Evolutionary conservation across 2,113 vertebrate genomes (phyloP).

Genomic region (Microcebus ravelobensis): DNA sequence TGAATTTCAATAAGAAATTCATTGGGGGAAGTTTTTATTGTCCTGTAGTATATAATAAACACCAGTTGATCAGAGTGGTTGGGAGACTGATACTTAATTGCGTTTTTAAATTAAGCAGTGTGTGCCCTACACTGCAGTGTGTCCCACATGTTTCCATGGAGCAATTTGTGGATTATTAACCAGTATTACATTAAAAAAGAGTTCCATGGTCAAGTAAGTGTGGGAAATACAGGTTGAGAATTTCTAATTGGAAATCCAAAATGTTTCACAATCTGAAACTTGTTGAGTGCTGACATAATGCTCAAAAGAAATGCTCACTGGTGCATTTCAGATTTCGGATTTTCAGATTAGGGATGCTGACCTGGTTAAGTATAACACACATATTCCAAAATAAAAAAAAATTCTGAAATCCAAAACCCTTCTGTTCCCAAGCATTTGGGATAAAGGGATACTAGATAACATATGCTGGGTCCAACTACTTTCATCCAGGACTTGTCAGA

Average conservation of each 20-base stretch:
- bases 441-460: neutral
- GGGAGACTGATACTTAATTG: neutral
- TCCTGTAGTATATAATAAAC: neutral
- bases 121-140: neutral
- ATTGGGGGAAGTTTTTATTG: neutral
- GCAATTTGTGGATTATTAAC: neutral
- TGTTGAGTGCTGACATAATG: neutral
- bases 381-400: neutral
- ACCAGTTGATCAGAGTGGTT: neutral
- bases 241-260: neutral
- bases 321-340: neutral
- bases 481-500: neutral
- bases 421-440: neutral
- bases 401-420: neutral
- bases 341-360: neutral
- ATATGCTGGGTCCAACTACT: neutral
- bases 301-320: neutral
- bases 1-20: slow-evolving; percentile 32
- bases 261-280: no score
- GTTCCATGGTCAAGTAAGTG: neutral
- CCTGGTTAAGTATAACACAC: neutral
- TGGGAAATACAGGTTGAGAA: neutral
- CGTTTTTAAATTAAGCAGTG: neutral
- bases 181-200: neutral
- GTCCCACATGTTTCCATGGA: neutral